A percentile compares a stretch with the other conserved stretches of the same genome.
These are phyloP conservation scores for Eledona agricola DNA, from an alignment of 2,888 invertebrate genomes.

Conservation along the genomic window DNA sequence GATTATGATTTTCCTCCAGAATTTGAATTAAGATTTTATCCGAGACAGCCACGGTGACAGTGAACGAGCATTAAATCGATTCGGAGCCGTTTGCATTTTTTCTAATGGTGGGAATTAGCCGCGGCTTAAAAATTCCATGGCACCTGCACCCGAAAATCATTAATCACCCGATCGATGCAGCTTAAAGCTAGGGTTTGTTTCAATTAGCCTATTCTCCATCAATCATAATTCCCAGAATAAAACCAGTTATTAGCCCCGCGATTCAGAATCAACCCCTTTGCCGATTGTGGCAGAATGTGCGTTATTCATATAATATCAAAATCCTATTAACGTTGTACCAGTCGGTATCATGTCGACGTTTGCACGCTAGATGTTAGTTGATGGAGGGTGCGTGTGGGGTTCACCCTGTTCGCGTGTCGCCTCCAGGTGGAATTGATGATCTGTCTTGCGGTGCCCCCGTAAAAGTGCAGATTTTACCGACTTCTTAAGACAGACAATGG, in stretches of 20 bases:
- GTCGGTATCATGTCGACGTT: slow-evolving; percentile 47
- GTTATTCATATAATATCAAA: slow-evolving; percentile 46
- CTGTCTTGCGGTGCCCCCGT: slow-evolving; percentile 38
- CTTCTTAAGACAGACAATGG: slow-evolving; percentile 46
- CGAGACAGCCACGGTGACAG: no score
- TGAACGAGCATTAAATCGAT: no score
- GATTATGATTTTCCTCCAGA: no score
- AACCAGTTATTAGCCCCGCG: slow-evolving; percentile 31
- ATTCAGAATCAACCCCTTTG: slow-evolving; percentile 21
- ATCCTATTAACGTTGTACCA: slow-evolving; percentile 48
- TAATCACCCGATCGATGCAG: slow-evolving; percentile 14
- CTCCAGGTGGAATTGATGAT: slow-evolving; percentile 47
- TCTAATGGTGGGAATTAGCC: no score
- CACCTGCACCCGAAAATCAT: slow-evolving; percentile 5
- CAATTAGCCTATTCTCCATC: slow-evolving; percentile 31
- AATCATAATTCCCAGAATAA: slow-evolving; percentile 35
- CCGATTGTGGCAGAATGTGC: slow-evolving; percentile 35
- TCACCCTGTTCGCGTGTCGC: slow-evolving; percentile 45
- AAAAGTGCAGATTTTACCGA: slow-evolving; percentile 41
- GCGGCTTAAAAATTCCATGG: no score
- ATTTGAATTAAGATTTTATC: no score
- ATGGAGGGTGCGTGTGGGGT: slow-evolving; percentile 41
- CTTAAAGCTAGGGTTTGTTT: slow-evolving; percentile 26
- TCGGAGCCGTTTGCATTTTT: no score
- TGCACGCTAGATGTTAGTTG: slow-evolving; percentile 42